Base-by-base conservation (phyloP, 2,797 vertebrate species). In the Spondyliosoma cantharus region DNA sequence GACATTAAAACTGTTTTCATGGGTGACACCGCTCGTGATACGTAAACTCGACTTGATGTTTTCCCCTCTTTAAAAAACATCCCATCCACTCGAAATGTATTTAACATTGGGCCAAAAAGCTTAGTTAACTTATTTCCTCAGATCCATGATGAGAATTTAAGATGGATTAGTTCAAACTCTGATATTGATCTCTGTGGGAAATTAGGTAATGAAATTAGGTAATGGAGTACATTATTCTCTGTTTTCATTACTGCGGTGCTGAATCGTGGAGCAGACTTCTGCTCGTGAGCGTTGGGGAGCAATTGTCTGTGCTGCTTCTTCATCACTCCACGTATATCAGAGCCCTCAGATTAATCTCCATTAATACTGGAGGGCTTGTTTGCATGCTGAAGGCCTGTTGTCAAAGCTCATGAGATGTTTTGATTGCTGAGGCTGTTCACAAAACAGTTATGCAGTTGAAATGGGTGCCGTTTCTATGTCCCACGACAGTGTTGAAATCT, bases 141-240 rank as follows among this genome's bases (percentile, higher is more conserved):
- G 9, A 71, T 49, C 27, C 56, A 9, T 24, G 9, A 77, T n/a
- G 12, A 81, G 25, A 64, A 67, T 43, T 67, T 62, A 37, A 76
- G 65, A 81, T 50, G 50, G 46, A 86, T 79, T 62, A 49, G 14
- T 77, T 53, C 25, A 45, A 74, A 85, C 74, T 63, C 54, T 69
- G 52, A 66, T 22, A 89, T 78, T 57, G 67, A 83, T 80, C 70
- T 73, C 71, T 69, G 69, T 74, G 72, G 52, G 58, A 83, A 76
- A 78, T 81, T 13, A 69, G 67, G 58, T 73, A 72, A 77, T 80
- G 66, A 68, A 80, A 79, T 84, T 27, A 86, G 58, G 49, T 77
- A 80, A 83, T 83, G 71, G 52, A 24, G 74, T 76, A 82, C 58
- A 76, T 78, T 86, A 71, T 80, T 81, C 68, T 87, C 52, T 52